Evolutionary conservation across 1,140 invertebrate species (phyloP).

Genomic region (Metopolophium dirhodum): DNA sequence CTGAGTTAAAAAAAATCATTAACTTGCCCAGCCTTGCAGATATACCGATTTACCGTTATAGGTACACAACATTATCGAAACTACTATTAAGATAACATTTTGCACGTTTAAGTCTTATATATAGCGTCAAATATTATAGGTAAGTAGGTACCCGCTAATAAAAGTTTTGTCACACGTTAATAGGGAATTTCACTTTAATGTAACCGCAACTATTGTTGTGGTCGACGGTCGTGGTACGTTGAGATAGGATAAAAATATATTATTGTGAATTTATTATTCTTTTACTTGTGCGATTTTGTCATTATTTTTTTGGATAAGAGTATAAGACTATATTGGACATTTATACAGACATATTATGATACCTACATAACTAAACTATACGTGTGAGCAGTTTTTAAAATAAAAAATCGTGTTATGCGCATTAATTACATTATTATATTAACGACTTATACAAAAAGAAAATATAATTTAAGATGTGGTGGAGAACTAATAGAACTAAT

Average conservation of each 20-base stretch:
- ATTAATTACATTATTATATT: no score
- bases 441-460: background rate
- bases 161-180: background rate
- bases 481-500: background rate
- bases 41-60: background rate
- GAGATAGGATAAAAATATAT: background rate
- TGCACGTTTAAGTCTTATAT: background rate
- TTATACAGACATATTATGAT: no score
- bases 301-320: background rate
- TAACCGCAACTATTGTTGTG: background rate
- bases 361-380: no score
- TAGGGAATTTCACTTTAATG: no score
- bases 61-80: background rate
- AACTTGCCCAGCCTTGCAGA: no score
- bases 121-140: background rate
- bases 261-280: background rate
- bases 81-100: background rate
- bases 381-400: no score
- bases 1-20: no score
- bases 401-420: no score
- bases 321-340: background rate
- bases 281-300: background rate
- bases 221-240: background rate
- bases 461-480: background rate
- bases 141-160: background rate